Percentiles rank a stretch among this genome's conserved stretches.
These are phyloP conservation scores for Drosophila persimilis DNA, from an alignment of 1,140 invertebrate species.

Conservation along the genomic window DNA sequence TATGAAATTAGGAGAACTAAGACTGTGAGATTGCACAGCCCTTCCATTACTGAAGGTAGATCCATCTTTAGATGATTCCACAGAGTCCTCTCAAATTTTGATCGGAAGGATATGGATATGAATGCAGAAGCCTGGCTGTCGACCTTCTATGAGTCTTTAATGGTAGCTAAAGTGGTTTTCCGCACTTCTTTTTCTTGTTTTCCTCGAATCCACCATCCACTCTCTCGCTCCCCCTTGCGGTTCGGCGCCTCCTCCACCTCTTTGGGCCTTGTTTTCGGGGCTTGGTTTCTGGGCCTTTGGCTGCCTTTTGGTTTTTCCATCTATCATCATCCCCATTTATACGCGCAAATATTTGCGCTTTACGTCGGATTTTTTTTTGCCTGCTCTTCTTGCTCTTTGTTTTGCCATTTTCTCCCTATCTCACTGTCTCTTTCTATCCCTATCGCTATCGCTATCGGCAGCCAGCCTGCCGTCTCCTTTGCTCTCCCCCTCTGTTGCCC, in stretches of 20 bases:
- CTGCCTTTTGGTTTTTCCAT: constrained; percentile 50
- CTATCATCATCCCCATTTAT: constrained; percentile 78
- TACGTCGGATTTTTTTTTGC: constrained; percentile 54
- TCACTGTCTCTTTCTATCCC: background rate
- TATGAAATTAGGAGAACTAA: too few relatives aligned
- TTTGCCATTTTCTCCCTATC: constrained; percentile 23
- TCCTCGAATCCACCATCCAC: constrained; percentile 12
- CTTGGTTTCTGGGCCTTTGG: background rate
- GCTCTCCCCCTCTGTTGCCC: constrained; percentile 8
- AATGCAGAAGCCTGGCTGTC: background rate
- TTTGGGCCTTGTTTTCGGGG: background rate
- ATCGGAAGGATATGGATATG: too few relatives aligned
- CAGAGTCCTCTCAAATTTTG: background rate
- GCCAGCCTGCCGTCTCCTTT: background rate
- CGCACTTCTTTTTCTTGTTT: background rate
- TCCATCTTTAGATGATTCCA: background rate
- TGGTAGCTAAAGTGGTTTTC: background rate
- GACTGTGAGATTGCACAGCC: too few relatives aligned
- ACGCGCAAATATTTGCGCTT: constrained; percentile 79
- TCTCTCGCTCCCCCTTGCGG: constrained; percentile 7
- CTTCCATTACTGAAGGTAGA: background rate
- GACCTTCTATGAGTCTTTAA: background rate
- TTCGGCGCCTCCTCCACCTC: constrained; percentile 10
- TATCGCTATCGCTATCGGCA: background rate
- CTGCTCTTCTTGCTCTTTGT: constrained; percentile 13